Evolutionary conservation across 2,797 vertebrate genomes (phyloP), one percentile per base, ranked within the genome.

Genomic region (Enteromius argenteus): DNA sequence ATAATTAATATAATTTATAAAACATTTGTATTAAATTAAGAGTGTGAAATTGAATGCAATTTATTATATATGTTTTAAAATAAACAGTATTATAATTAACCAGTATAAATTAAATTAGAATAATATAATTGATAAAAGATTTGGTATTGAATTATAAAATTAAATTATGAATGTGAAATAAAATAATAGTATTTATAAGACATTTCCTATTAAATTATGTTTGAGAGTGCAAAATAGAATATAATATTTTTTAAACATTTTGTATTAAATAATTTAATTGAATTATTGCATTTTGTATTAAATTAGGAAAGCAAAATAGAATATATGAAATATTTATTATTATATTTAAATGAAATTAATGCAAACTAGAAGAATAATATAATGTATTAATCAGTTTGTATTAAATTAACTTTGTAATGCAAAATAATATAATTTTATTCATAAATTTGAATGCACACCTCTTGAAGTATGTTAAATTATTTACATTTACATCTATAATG

Each of bases 131-230:
- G 11, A 15, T 14, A 5, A 69, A 69, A 44, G 1, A 67, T 23
- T 69, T 69, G 13, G 21, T 69, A 49, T 19, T 46, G 15, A 72
- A 72, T 73, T 49, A 73, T 60, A 60, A 27, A 27, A 27, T 60
- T 13, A 5, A 58, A 58, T 58, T n/a, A 58, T 58, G 53, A n/a
- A 58, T 58, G 8, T 9, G 7, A 23, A 27, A 23, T 44, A 14
- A 13, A 71, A 71, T 44, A 5, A 42, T 23, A 23, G 14, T 14
- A n/a, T 27, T 60, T 60, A 14, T 2, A 60, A 60, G 27, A 27
- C 0, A 62, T 14, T 19, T 66, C 32, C 0, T 35, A 35, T 35
- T 37, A 67, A 67, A 67, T 37, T 67, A 15, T 3, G 0, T 58
- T 58, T 58, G 10, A 58, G 56, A 58, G 56, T 23, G n/a, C n/a